These are phyloP conservation scores for Gorsachius goisagi DNA, from an alignment of 2,113 vertebrate species.

Conservation along the genomic window DNA sequence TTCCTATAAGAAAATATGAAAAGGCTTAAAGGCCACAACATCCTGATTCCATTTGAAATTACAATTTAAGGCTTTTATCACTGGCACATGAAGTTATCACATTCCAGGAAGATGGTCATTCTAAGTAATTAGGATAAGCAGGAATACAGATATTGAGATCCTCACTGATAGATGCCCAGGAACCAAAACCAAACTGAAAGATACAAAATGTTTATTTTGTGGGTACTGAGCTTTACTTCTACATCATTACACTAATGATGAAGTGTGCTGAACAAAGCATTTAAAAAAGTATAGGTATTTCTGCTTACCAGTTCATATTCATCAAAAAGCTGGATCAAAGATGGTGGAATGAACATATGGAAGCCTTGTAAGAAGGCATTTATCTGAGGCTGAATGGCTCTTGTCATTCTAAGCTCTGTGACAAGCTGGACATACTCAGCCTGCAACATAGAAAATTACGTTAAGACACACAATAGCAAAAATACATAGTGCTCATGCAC, in stretches of 20 bases:
- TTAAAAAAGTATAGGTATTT: not conserved
- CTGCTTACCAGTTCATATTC: conserved; percentile 95
- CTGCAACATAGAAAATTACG: conserved; percentile 65
- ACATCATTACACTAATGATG: not conserved
- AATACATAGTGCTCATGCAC: not conserved
- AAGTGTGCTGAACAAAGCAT: not conserved
- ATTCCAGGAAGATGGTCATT: not conserved
- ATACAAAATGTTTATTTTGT: not conserved
- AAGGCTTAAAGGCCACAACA: not conserved
- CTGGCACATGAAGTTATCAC: not conserved
- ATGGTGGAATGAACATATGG: conserved; percentile 95
- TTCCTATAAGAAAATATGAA: not conserved
- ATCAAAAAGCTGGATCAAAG: conserved; percentile 97
- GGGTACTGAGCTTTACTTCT: not conserved
- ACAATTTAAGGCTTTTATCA: not conserved
- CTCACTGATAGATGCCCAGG: not conserved
- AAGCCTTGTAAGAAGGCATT: conserved; percentile 97
- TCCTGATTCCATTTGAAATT: not conserved
- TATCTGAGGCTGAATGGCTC: conserved; percentile 98
- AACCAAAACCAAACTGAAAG: not conserved
- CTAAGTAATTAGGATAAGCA: not conserved
- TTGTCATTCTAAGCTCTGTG: conserved; percentile 97
- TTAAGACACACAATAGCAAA: not conserved
- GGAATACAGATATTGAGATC: not conserved
- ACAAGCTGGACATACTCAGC: conserved; percentile 98